Evolutionary conservation across 1,140 invertebrate genomes (phyloP).

Genomic region (Leptopilina boulardi): DNA sequence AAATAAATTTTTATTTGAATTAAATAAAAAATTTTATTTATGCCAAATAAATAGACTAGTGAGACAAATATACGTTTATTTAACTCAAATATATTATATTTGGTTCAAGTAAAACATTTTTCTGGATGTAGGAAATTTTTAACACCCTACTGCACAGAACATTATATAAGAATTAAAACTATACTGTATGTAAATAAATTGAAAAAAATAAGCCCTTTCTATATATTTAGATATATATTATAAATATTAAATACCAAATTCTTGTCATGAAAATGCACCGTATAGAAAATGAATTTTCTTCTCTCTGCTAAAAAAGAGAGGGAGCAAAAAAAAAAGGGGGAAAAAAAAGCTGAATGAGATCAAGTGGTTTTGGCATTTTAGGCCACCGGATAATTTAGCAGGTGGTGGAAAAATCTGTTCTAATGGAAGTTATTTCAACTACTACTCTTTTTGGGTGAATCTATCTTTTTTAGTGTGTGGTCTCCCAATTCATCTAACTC

Average conservation of each 20-base stretch:
- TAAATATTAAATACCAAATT: not conserved
- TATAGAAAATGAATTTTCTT: not conserved
- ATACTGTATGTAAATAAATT: not conserved
- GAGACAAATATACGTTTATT: too few species aligned
- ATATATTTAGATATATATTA: too few species aligned
- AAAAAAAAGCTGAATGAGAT: slow-evolving; percentile 2
- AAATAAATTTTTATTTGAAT: too few species aligned
- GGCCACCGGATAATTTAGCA: not conserved
- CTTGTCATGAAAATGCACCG: not conserved
- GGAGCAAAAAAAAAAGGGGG: not conserved
- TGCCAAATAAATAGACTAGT: too few species aligned
- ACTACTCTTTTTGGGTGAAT: slow-evolving; percentile 13
- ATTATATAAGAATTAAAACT: not conserved
- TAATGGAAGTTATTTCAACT: slow-evolving; percentile 30
- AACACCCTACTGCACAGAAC: too few species aligned
- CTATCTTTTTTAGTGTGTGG: slow-evolving; percentile 16
- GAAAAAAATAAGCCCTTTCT: not conserved
- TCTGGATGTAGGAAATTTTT: too few species aligned
- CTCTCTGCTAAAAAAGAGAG: not conserved
- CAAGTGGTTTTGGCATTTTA: slow-evolving; percentile 17
- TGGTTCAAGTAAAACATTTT: too few species aligned
- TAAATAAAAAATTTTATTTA: too few species aligned
- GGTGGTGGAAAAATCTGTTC: slow-evolving; percentile 13
- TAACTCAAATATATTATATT: too few species aligned
- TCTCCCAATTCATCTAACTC: slow-evolving; percentile 20